Conservation (phyloP, 2,113 vertebrate species). For the Heptranchias perlo region DNA sequence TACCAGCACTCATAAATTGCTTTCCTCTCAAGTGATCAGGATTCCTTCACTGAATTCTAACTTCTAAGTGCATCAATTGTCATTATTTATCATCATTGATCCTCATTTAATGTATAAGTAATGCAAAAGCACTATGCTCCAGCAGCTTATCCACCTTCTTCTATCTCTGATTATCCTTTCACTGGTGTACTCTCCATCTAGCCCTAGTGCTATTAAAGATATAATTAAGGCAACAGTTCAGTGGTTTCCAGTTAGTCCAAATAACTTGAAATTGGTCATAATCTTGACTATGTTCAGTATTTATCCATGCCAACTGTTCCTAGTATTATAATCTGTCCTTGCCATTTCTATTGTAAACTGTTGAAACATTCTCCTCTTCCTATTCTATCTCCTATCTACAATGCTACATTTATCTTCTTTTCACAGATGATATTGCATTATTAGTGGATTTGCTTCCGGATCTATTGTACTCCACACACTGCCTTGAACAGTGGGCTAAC, state of each 20-base stretch:
- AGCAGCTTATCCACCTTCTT: neutral
- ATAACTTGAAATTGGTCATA: neutral
- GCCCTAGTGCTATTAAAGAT: neutral
- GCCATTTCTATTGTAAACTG: neutral
- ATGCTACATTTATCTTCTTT: neutral
- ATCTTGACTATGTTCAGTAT: neutral
- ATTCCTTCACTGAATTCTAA: neutral
- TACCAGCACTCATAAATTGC: neutral
- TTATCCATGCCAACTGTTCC: neutral
- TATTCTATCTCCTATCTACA: neutral
- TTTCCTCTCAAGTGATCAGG: neutral
- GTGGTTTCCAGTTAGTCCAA: no score
- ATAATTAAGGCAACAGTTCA: neutral
- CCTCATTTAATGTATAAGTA: no score
- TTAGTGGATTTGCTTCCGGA: neutral
- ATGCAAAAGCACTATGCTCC: neutral
- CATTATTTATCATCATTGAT: neutral
- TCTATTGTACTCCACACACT: neutral
- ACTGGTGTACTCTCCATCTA: neutral
- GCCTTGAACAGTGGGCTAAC: neutral
- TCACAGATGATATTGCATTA: neutral
- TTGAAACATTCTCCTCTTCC: neutral
- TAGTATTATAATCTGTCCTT: neutral
- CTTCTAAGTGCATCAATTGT: neutral
- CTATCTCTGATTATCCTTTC: neutral